Percentiles rank a stretch among this genome's conserved stretches.
phyloP scores from a whole-genome alignment of 1,140 invertebrate species.

The Brachionus manjavacas region DNA sequence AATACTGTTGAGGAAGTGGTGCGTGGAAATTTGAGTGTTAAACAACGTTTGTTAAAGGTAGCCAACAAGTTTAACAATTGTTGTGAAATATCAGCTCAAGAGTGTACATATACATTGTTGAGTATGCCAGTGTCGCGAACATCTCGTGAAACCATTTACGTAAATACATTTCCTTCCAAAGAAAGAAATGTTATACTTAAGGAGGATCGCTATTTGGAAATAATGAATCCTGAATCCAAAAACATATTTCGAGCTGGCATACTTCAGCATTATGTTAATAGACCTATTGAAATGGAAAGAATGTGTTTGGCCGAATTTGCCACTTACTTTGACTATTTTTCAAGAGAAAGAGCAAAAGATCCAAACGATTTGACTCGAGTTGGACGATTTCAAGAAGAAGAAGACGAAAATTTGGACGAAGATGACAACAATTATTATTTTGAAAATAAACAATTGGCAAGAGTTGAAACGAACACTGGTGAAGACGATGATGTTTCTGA shows the following conservation, averaged over 20 bases:
- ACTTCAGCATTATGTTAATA: neutral
- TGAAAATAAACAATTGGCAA: no score
- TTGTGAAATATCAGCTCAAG: neutral
- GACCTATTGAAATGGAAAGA: neutral
- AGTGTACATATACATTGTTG: neutral
- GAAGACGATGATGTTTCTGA: no score
- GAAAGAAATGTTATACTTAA: neutral
- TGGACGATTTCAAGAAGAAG: neutral
- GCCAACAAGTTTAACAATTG: neutral
- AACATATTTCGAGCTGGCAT: neutral
- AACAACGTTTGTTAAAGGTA: neutral
- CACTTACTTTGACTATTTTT: neutral
- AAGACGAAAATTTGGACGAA: neutral
- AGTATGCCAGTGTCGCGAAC: neutral
- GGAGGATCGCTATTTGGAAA: neutral
- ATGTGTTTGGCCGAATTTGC: neutral
- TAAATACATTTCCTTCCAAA: neutral
- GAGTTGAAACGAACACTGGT: no score
- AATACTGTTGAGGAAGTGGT: neutral
- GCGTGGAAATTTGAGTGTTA: neutral
- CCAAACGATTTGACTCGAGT: neutral
- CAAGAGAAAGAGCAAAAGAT: neutral
- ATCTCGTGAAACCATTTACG: neutral
- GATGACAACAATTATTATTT: constrained; percentile 20
- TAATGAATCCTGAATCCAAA: neutral